Percentiles rank a stretch among this genome's conserved stretches.
These are phyloP conservation scores for Leptopterna dolabrata DNA, from an alignment of 2,888 invertebrate genomes.

Conservation along the genomic window DNA sequence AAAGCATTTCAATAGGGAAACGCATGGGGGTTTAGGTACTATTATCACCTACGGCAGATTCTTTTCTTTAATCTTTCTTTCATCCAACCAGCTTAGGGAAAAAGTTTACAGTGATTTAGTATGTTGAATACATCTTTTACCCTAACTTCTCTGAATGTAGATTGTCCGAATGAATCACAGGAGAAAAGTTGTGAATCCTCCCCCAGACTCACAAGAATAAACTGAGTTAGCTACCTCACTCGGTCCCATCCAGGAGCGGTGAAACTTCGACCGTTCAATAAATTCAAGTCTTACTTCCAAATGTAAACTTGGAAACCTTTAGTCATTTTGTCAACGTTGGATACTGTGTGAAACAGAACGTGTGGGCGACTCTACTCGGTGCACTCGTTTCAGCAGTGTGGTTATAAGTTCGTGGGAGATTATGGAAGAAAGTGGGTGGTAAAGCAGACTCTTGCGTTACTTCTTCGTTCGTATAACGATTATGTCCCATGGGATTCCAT, in stretches of 20 bases:
- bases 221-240: not conserved
- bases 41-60: not conserved
- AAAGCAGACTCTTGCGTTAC: not conserved
- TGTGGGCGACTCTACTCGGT: not conserved
- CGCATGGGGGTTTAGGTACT: too few species aligned
- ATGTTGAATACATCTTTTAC: not conserved
- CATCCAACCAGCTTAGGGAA: not conserved
- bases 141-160: not conserved
- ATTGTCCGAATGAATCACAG: not conserved
- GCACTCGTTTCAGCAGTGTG: not conserved
- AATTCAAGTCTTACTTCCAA: not conserved
- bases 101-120: not conserved
- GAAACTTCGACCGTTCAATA: not conserved
- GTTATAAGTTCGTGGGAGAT: not conserved
- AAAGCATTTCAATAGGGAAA: too few species aligned
- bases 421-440: not conserved
- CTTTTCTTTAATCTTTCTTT: not conserved
- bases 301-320: not conserved
- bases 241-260: not conserved
- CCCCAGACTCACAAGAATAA: not conserved
- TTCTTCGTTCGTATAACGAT: not conserved
- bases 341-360: not conserved
- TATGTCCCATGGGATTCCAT: not conserved
- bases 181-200: not conserved
- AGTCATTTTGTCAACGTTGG: not conserved